Conservation (phyloP, 1,140 invertebrate species). For the Danaus plexippus region DNA sequence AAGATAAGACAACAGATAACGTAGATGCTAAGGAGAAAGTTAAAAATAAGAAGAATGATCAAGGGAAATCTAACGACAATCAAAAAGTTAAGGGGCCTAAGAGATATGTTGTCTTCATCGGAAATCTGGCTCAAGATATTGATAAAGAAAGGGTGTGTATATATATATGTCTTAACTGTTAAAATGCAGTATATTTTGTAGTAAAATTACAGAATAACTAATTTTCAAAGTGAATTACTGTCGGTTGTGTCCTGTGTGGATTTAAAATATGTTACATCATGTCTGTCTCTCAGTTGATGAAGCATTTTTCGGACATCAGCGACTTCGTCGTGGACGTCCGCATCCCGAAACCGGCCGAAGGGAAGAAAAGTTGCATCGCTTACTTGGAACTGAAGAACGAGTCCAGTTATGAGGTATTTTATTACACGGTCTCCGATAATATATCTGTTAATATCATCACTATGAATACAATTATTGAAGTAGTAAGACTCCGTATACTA, state of each 20-base stretch:
- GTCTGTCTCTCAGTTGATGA: constrained; percentile 37
- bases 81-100: constrained; percentile 45
- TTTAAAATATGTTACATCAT: too few relatives aligned
- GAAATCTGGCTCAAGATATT: constrained; percentile 49
- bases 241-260: too few relatives aligned
- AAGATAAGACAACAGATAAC: constrained; percentile 12
- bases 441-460: neutral
- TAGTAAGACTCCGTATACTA: too few relatives aligned
- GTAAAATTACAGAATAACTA: too few relatives aligned
- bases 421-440: too few relatives aligned
- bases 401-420: constrained; percentile 47
- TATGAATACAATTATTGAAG: neutral
- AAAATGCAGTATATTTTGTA: too few relatives aligned
- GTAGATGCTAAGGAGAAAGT: constrained; percentile 11
- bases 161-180: too few relatives aligned
- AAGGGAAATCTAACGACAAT: constrained; percentile 4
- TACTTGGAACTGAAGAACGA: constrained; percentile 54
- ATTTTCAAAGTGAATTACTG: too few relatives aligned
- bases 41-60: constrained; percentile 20
- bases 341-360: constrained; percentile 38
- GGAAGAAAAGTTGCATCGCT: constrained; percentile 50
- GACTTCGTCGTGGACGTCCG: constrained; percentile 46
- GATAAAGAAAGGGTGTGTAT: constrained; percentile 43
- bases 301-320: constrained; percentile 47
- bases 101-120: constrained; percentile 62